Conservation (phyloP, 2,797 vertebrate genomes). For the Allobates femoralis region DNA sequence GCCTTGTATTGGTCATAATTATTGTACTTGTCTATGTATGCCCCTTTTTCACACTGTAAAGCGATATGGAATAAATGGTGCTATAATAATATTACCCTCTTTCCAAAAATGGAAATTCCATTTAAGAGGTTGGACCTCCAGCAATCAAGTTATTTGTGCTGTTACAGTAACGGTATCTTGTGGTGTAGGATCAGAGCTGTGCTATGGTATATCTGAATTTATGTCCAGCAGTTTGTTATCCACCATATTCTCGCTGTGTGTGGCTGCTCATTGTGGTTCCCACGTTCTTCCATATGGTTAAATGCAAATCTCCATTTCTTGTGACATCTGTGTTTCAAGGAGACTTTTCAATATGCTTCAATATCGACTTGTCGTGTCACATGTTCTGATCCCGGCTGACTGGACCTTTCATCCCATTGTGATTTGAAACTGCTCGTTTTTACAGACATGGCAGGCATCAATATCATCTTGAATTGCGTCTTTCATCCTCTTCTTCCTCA, state of each 20-base stretch:
- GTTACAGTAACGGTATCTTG: background rate
- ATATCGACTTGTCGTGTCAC: slow-evolving; percentile 1
- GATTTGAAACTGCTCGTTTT: background rate
- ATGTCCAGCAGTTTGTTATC: background rate
- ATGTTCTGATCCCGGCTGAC: slow-evolving; percentile 18
- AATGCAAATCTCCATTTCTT: slow-evolving; percentile 16
- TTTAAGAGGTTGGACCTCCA: too few relatives aligned
- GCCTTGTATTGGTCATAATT: too few relatives aligned
- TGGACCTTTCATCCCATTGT: slow-evolving; percentile 19
- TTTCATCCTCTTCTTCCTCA: slow-evolving; percentile 45
- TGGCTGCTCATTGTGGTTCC: background rate
- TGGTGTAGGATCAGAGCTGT: background rate
- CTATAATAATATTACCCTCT: too few relatives aligned
- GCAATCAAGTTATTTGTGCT: too few relatives aligned
- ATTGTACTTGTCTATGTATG: too few relatives aligned
- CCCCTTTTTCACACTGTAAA: too few relatives aligned
- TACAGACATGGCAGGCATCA: slow-evolving; percentile 31
- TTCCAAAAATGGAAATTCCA: too few relatives aligned
- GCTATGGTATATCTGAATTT: background rate
- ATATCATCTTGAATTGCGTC: slow-evolving; percentile 1
- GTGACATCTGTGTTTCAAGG: slow-evolving; percentile 38
- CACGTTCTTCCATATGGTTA: slow-evolving; percentile 23
- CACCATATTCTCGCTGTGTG: background rate
- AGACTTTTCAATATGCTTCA: background rate
- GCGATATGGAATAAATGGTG: too few relatives aligned